These are phyloP conservation scores for Lasioglossum baleicum DNA, from an alignment of 1,140 invertebrate species.

Conservation along the genomic window DNA sequence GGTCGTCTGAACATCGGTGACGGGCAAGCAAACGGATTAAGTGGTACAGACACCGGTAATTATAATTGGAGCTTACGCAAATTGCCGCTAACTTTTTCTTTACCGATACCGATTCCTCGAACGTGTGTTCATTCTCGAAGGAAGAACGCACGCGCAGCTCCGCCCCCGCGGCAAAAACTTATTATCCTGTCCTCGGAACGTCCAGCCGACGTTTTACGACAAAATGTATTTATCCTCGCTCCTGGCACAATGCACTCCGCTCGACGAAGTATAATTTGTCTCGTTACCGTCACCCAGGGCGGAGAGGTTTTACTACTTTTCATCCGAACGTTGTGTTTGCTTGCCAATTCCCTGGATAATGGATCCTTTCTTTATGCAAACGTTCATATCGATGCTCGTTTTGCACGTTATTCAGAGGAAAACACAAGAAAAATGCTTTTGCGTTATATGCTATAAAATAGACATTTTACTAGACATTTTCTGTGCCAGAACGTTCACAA, in stretches of 20 bases:
- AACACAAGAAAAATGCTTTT: too few relatives aligned
- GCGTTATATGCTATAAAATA: too few relatives aligned
- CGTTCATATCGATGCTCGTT: too few relatives aligned
- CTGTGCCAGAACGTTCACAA: too few relatives aligned
- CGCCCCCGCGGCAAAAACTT: not conserved
- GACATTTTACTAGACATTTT: too few relatives aligned
- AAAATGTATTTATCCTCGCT: too few relatives aligned
- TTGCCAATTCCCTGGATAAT: not conserved
- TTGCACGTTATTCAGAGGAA: too few relatives aligned
- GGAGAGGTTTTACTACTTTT: not conserved
- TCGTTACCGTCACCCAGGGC: not conserved
- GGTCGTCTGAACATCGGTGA: too few relatives aligned
- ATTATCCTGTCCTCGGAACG: conserved; percentile 5
- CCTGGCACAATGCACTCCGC: too few relatives aligned
- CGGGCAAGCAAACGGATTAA: not conserved
- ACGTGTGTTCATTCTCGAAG: not conserved
- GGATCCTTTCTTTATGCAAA: too few relatives aligned
- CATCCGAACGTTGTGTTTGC: not conserved
- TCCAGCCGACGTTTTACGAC: not conserved
- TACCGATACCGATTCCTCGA: not conserved
- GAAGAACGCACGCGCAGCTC: not conserved
- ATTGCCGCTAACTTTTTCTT: not conserved
- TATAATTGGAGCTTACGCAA: not conserved
- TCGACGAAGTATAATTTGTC: not conserved
- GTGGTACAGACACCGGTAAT: not conserved